Percentiles rank a stretch among this genome's conserved stretches.
Evolutionary conservation across 2,797 vertebrate genomes (phyloP).

Genomic region (Takifugu ocellatus): DNA sequence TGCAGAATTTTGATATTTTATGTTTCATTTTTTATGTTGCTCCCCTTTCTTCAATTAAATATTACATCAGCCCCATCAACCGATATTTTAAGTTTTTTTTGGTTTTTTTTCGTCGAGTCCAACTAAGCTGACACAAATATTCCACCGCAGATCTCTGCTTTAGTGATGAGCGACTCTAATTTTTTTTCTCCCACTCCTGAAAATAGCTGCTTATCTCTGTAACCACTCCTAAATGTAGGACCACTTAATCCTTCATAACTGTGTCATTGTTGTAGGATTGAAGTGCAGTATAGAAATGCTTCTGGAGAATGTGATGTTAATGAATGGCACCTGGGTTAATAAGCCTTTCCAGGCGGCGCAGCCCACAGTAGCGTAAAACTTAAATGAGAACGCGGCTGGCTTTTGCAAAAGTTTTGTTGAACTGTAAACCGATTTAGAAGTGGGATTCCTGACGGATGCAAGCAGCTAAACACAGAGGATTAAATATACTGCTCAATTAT

Average conservation of each 20-base stretch:
- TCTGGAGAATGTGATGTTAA: constrained; percentile 65
- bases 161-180: constrained; percentile 41
- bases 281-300: constrained; percentile 53
- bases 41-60: too few relatives aligned
- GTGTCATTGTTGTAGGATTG: constrained; percentile 61
- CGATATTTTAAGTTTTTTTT: constrained; percentile 9
- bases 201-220: constrained; percentile 59
- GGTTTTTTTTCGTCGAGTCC: constrained; percentile 19
- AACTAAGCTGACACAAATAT: constrained; percentile 8
- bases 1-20: constrained; percentile 1
- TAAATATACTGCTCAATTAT: background rate
- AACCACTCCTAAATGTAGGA: constrained; percentile 58
- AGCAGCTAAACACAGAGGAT: too few relatives aligned
- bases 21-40: too few relatives aligned
- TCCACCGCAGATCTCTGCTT: constrained; percentile 20
- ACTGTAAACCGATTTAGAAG: constrained; percentile 5
- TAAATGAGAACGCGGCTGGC: constrained; percentile 24
- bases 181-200: constrained; percentile 47
- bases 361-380: constrained; percentile 38
- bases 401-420: constrained; percentile 35
- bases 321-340: constrained; percentile 74
- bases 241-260: constrained; percentile 63
- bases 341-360: constrained; percentile 53
- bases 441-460: background rate
- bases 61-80: constrained; percentile 10